Percentiles rank a stretch among this genome's conserved stretches.
phyloP scores from a whole-genome alignment of 2,113 vertebrate species.

The Eulacestoma nigropectus region DNA sequence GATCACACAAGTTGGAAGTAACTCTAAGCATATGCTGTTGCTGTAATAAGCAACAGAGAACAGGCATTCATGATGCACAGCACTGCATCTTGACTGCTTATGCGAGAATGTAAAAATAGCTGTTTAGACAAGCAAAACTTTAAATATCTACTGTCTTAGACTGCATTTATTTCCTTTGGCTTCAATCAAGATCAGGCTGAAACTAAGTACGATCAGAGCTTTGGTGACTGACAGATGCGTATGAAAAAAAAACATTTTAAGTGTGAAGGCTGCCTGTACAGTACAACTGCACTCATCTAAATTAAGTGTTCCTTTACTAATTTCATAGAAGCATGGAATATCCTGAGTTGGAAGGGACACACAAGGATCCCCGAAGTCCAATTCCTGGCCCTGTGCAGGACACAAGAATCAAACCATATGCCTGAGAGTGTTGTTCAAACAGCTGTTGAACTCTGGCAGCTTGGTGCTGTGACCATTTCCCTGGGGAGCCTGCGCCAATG shows the following conservation, averaged over 20 bases:
- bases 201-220: not conserved
- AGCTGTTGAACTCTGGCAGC: not conserved
- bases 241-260: not conserved
- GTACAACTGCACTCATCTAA: not conserved
- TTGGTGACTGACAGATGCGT: accelerated
- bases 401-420: not conserved
- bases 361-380: not conserved
- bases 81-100: not conserved
- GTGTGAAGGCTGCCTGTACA: not conserved
- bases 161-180: not conserved
- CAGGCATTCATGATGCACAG: accelerated
- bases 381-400: not conserved
- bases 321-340: not conserved
- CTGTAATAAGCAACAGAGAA: not conserved
- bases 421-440: not conserved
- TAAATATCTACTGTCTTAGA: not conserved
- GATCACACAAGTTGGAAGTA: not conserved
- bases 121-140: not conserved
- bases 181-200: not conserved
- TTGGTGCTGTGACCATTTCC: not conserved
- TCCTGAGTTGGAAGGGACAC: not conserved
- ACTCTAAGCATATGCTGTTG: not conserved
- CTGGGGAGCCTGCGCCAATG: not conserved
- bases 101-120: not conserved
- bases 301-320: not conserved